Evolutionary conservation across 1,140 invertebrate species (phyloP), one percentile per base, ranked within the genome.

Genomic region (Armadillidium nasatum): DNA sequence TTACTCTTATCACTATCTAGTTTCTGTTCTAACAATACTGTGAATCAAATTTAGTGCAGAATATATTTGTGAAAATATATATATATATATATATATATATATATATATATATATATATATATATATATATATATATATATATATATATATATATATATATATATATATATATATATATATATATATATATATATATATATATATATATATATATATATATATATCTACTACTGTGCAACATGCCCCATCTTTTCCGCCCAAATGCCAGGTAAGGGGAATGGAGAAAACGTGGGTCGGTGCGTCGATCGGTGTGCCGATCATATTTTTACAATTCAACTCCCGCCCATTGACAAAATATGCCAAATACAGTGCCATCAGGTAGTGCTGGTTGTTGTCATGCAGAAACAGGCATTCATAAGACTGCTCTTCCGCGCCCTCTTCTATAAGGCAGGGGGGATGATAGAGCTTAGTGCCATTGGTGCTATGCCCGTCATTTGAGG

Each of bases 101-200:
- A 33, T 33, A 33, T 33, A 33, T 33, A 33, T 33, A 33, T 33
- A 33, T 33, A 33, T 33, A 33, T 33, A 33, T 33, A 33, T 33
- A 33, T 33, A 44, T 67, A 72, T 71, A 50, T n/a, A 66, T 67
- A 44, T 73, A 9, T 69, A 23, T 66, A 46, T 44, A 66, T 23
- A 46, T 71, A 46, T 76, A 66, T 19, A 22, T 60, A n/a, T 46
- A 23, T 46, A 69, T 77, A 13, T 60, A 50, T 21, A 72, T 77
- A 10, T 44, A 33, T 43, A 54, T 75, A 15, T 23, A 45, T 43
- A 54, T 71, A 44, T 68, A 11, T 15, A 68, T n/a, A 70, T 70
- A n/a, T 70, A 33, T 33, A 33, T 33, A 33, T 33, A 33, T 33
- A 33, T 33, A 33, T 33, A 33, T 33, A 33, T 33, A 33, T 33